Evolutionary conservation across 2,113 vertebrate genomes (phyloP), one percentile per base, ranked within the genome.

Genomic region (Chunga burmeisteri): DNA sequence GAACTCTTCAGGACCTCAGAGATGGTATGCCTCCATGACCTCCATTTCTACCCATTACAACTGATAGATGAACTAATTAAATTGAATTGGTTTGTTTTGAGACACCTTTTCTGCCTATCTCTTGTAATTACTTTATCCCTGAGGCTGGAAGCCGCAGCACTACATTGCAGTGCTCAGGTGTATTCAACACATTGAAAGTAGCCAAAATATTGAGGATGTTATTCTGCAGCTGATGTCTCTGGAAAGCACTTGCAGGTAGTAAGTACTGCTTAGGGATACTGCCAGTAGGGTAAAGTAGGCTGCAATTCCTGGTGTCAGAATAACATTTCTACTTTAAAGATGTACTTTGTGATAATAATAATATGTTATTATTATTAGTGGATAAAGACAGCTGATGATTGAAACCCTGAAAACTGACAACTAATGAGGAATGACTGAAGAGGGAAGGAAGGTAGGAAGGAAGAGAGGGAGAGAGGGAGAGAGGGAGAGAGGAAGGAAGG

Each of bases 171-270:
- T 71, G 50, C 81, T 94, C 88, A 95, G 88, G 63, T 96, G 67
- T 86, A 78, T 59, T 93, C 52, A 90, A 25, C 3, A 13, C 87
- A 16, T 78, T 65, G 36, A 81, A 38, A 82, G 55, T 18, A 71
- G 86, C 65, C 42, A 92, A 95, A 96, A 94, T 83, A 86, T 70
- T 93, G 84, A 75, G n/a, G 58, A 71, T 34, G 17, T 55, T 84
- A 34, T 90, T 82, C 63, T 40, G 38, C 81, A 96, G 81, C 84
- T 91, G 84, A 49, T 80, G 29, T 65, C 56, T 75, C 68, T 70
- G 67, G 65, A 91, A 95, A 92, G 22, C 26, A 63, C 22, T 81
- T 61, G 22, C 62, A 34, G 15, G 30, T 91, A 59, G 42, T 73
- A 77, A 94, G 70, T 58, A 55, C 27, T 11, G 26, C 30, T 83